Percentiles rank a stretch among this genome's conserved stretches.
phyloP scores from a whole-genome alignment of 2,888 invertebrate genomes.

The Pyrocoelia pectoralis region DNA sequence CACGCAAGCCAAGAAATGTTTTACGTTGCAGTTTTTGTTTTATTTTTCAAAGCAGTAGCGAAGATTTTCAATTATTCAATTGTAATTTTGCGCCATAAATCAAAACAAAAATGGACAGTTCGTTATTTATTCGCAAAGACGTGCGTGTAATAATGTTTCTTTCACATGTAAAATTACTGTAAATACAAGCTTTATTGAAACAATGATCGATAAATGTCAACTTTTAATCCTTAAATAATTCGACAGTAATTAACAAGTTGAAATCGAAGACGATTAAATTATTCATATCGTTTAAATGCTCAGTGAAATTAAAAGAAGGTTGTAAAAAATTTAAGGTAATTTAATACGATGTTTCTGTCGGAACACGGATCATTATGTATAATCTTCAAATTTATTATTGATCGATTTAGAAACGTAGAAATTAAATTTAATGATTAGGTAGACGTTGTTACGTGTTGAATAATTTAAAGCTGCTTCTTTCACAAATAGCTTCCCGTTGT shows the following conservation, averaged over 20 bases:
- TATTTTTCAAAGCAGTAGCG: no score
- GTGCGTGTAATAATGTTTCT: no score
- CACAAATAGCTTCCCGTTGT: neutral
- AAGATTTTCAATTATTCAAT: no score
- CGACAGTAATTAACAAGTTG: neutral
- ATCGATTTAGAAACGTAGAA: neutral
- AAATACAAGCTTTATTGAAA: no score
- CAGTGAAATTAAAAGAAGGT: neutral
- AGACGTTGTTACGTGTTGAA: neutral
- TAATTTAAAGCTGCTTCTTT: neutral
- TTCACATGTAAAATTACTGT: no score
- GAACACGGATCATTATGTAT: neutral
- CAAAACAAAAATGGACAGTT: no score
- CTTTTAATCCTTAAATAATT: neutral
- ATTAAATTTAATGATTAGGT: constrained; percentile 1
- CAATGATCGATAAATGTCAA: no score
- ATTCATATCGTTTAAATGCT: neutral
- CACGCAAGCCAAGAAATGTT: no score
- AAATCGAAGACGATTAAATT: neutral
- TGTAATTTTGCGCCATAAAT: no score
- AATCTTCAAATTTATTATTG: constrained; percentile 1
- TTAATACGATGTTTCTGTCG: neutral
- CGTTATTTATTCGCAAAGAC: no score
- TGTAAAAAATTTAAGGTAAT: no score
- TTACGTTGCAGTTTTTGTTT: no score